phyloP scores from a whole-genome alignment of 2,888 invertebrate genomes.

The Saturnia japonica region DNA sequence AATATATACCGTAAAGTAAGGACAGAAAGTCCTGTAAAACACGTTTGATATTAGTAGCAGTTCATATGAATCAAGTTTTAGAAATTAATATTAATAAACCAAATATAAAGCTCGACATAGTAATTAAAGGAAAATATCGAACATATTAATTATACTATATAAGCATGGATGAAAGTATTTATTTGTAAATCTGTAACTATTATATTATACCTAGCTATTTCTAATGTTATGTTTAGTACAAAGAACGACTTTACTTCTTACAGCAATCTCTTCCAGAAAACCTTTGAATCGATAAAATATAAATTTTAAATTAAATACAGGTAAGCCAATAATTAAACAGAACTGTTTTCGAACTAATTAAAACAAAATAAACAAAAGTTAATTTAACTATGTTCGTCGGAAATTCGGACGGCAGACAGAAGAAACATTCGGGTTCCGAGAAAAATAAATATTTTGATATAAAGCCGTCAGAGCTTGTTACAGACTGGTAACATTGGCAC shows the following conservation, averaged over 20 bases:
- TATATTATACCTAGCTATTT: not conserved
- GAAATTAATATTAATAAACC: too few species aligned
- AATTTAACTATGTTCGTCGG: conserved; percentile 26
- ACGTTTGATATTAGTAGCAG: too few species aligned
- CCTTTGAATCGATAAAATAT: not conserved
- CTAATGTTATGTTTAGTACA: not conserved
- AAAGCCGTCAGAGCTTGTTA: conserved; percentile 31
- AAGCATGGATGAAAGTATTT: too few species aligned
- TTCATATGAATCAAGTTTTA: too few species aligned
- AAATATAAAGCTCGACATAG: too few species aligned
- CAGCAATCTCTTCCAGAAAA: not conserved
- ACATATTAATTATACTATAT: too few species aligned
- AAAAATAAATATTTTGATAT: conserved; percentile 36
- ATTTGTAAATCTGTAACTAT: too few species aligned
- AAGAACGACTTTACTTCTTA: not conserved
- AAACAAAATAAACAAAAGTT: conserved; percentile 31
- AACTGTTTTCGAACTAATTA: conserved; percentile 19
- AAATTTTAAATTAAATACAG: conserved; percentile 10
- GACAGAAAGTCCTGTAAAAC: too few species aligned
- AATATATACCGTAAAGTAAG: too few species aligned
- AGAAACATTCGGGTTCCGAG: conserved; percentile 23
- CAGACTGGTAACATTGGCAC: not conserved
- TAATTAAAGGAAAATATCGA: too few species aligned
- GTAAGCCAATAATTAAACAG: conserved; percentile 6
- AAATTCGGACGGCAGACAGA: conserved; percentile 25